These are phyloP conservation scores for Galbula dea DNA, from an alignment of 2,113 vertebrate genomes.

Conservation along the genomic window DNA sequence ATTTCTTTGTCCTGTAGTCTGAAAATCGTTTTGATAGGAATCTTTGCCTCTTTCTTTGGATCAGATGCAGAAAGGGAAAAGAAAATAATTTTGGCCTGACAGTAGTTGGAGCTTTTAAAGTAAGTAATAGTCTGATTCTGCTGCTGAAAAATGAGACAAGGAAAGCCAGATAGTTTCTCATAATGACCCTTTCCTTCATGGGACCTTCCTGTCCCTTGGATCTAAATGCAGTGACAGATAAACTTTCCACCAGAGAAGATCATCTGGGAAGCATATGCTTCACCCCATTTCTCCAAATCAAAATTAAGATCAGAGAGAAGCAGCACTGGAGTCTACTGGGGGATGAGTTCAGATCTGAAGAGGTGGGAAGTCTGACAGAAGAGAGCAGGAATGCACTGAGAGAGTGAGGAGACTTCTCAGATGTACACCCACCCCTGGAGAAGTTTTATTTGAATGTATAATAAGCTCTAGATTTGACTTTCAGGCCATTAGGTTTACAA, in stretches of 20 bases:
- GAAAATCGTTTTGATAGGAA: neutral
- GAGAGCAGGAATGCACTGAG: neutral
- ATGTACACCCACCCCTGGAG: neutral
- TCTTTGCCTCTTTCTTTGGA: neutral
- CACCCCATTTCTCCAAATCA: slow-evolving; percentile 7
- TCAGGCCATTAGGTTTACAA: neutral
- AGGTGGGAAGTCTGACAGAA: neutral
- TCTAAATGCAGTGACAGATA: neutral
- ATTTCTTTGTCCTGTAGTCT: neutral
- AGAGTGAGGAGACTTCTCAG: neutral
- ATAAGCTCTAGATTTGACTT: neutral
- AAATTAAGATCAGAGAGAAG: slow-evolving; percentile 16
- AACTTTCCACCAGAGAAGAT: neutral
- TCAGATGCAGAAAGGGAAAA: neutral
- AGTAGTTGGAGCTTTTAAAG: neutral
- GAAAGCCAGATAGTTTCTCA: neutral
- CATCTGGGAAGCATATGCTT: slow-evolving; percentile 5
- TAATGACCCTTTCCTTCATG: neutral
- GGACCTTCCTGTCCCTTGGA: neutral
- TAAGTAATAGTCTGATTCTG: neutral
- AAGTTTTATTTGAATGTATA: neutral
- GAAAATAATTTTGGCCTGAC: neutral
- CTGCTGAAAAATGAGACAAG: neutral
- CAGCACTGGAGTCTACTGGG: neutral
- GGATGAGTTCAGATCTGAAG: neutral